Percentiles rank a stretch among this genome's conserved stretches.
phyloP scores from a whole-genome alignment of 1,140 invertebrate species.

The Aphaenogaster floridana region DNA sequence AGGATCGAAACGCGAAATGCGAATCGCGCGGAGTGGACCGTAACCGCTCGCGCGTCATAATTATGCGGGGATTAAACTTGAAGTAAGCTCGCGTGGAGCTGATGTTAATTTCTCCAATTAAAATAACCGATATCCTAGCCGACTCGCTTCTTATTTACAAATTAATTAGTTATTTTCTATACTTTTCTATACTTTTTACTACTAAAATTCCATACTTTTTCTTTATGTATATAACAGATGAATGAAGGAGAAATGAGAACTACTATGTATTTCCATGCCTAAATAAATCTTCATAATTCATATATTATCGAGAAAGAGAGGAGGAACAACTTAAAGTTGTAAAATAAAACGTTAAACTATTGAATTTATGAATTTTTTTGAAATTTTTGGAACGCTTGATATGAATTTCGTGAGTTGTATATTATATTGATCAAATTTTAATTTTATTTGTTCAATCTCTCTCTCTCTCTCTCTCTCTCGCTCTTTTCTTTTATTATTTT shows the following conservation, averaged over 20 bases:
- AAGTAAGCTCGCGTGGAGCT: background rate
- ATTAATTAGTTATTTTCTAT: slow-evolving; percentile 1
- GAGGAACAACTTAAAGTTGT: background rate
- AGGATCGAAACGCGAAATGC: background rate
- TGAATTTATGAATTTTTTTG: background rate
- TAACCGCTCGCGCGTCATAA: slow-evolving; percentile 36
- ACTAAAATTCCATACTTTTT: background rate
- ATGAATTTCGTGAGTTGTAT: background rate
- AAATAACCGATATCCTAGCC: slow-evolving; percentile 25
- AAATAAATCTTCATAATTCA: background rate
- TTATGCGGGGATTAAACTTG: slow-evolving; percentile 30
- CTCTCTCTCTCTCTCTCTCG: background rate
- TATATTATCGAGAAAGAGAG: background rate
- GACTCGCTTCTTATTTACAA: background rate
- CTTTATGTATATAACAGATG: background rate
- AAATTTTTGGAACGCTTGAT: background rate
- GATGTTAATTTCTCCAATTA: slow-evolving; percentile 68
- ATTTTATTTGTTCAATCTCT: background rate
- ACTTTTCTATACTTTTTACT: background rate
- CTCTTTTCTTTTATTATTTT: too few species aligned
- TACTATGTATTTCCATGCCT: background rate
- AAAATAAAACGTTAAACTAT: background rate
- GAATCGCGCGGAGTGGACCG: slow-evolving; percentile 12
- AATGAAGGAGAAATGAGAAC: background rate
- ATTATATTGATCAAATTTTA: background rate